These are phyloP conservation scores for Periophthalmodon schlosseri DNA, from an alignment of 2,113 vertebrate species.

Conservation along the genomic window DNA sequence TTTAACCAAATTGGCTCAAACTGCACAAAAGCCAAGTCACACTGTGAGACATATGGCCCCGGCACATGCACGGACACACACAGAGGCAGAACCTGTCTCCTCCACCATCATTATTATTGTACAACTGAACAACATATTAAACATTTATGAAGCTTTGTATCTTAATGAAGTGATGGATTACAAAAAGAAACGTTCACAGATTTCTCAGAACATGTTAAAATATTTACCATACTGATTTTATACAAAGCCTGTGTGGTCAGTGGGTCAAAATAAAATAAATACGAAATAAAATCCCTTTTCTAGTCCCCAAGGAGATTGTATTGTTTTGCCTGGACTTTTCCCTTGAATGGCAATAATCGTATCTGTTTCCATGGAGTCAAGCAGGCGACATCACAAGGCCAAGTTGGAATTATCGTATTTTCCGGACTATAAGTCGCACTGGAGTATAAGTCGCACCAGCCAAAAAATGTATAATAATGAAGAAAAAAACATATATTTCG, in stretches of 20 bases:
- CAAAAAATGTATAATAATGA: too few relatives aligned
- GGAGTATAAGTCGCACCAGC: too few relatives aligned
- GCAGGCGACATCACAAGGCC: too few relatives aligned
- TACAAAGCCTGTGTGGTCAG: not conserved
- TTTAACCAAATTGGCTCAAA: constrained; percentile 10
- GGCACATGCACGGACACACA: constrained; percentile 12
- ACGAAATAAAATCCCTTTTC: too few relatives aligned
- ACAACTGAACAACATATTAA: constrained; percentile 24
- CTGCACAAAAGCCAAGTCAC: constrained; percentile 25
- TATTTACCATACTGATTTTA: not conserved
- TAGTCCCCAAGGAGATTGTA: too few relatives aligned
- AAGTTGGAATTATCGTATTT: too few relatives aligned
- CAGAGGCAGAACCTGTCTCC: constrained; percentile 13
- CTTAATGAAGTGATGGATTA: not conserved
- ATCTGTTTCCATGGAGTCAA: too few relatives aligned
- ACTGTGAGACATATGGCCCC: constrained; percentile 43
- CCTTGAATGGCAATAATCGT: too few relatives aligned
- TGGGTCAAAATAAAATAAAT: not conserved
- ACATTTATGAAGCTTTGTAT: constrained; percentile 1
- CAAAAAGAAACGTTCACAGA: not conserved
- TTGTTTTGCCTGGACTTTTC: too few relatives aligned
- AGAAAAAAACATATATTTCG: too few relatives aligned
- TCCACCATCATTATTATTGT: constrained; percentile 13
- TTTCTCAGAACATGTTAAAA: not conserved
- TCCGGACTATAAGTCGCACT: too few relatives aligned